These are phyloP conservation scores for Equus przewalskii DNA, from an alignment of 2,113 vertebrate species.

Conservation along the genomic window DNA sequence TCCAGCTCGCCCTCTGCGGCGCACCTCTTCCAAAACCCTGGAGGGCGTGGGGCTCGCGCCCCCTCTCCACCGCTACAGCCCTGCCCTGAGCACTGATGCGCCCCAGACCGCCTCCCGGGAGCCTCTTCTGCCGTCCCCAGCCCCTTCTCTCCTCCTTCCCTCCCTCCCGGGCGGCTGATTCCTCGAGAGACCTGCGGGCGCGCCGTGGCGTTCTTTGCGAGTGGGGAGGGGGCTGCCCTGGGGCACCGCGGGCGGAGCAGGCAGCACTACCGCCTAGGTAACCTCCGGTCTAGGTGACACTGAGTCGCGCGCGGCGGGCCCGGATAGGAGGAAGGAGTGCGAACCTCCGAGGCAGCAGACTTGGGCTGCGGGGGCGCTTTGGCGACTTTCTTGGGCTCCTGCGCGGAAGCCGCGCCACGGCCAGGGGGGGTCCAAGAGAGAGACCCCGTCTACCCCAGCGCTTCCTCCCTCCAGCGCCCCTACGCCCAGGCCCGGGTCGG, in stretches of 20 bases:
- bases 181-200: constrained; percentile 68
- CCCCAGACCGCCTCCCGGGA: background rate
- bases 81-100: background rate
- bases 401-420: background rate
- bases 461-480: background rate
- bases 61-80: background rate
- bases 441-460: background rate
- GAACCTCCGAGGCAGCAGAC: background rate
- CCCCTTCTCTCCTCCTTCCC: background rate
- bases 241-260: background rate
- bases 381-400: constrained; percentile 65
- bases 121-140: background rate
- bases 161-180: background rate
- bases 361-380: background rate
- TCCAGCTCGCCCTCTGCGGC: background rate
- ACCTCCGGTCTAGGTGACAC: background rate
- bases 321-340: background rate
- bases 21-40: constrained; percentile 15
- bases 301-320: background rate
- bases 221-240: constrained; percentile 18
- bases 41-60: background rate
- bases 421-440: background rate
- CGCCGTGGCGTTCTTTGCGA: background rate
- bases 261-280: background rate
- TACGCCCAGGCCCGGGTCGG: background rate